phyloP scores from a whole-genome alignment of 2,888 invertebrate species.

The Exocentrus adspersus region DNA sequence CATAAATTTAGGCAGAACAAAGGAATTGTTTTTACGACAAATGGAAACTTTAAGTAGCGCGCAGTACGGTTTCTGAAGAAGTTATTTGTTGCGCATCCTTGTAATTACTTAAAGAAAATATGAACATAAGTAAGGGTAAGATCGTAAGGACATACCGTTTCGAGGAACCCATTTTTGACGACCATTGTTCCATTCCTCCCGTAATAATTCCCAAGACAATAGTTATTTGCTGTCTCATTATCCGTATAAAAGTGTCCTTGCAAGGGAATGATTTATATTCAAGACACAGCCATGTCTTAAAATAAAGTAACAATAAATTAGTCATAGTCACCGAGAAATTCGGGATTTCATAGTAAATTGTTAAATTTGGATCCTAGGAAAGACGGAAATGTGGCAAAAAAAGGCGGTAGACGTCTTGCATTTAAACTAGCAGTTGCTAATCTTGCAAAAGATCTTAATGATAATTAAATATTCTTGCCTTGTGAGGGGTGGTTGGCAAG shows the following conservation, averaged over 20 bases:
- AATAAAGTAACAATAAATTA: constrained; percentile 39
- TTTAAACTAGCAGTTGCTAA: constrained; percentile 32
- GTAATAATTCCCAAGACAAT: not conserved
- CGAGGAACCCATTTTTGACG: not conserved
- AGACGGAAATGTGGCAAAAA: constrained; percentile 40
- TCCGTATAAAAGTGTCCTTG: constrained; percentile 29
- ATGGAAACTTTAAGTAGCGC: too few species aligned
- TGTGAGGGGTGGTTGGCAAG: constrained; percentile 22
- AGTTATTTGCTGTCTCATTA: not conserved
- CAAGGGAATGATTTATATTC: constrained; percentile 31
- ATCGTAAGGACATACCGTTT: not conserved
- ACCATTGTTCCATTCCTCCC: not conserved
- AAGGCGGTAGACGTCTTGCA: constrained; percentile 35
- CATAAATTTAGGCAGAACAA: not conserved
- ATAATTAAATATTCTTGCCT: constrained; percentile 40
- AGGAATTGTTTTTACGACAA: not conserved
- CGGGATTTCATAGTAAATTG: constrained; percentile 30
- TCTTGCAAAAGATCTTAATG: constrained; percentile 28
- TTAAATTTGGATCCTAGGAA: constrained; percentile 36
- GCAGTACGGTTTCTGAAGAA: too few species aligned
- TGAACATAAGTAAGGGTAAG: too few species aligned
- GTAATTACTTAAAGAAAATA: too few species aligned
- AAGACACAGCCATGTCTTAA: constrained; percentile 31
- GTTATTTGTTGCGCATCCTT: not conserved
- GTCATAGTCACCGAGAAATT: constrained; percentile 29